A percentile compares a stretch with the other conserved stretches of the same genome.
Evolutionary conservation across 2,797 vertebrate genomes (phyloP).

Genomic region (Ispidina picta): DNA sequence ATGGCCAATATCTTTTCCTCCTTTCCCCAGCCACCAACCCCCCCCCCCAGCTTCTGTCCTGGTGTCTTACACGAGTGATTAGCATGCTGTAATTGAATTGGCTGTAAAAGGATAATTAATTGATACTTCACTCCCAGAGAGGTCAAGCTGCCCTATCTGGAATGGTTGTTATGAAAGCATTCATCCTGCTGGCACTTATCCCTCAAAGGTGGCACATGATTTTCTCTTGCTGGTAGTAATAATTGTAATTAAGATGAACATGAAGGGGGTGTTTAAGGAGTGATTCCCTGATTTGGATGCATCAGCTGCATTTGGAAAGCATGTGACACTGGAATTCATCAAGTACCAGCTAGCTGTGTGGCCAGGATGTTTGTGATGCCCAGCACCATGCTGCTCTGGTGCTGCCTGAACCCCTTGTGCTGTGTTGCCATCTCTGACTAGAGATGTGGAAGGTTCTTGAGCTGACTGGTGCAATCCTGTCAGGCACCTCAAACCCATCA

Average conservation of each 20-base stretch:
- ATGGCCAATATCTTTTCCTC: background rate
- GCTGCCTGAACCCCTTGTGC: background rate
- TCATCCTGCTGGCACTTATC: slow-evolving; percentile 36
- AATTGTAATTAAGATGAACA: slow-evolving; percentile 74
- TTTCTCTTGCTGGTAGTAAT: slow-evolving; percentile 74
- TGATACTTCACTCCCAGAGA: slow-evolving; percentile 75
- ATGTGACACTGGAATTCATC: background rate
- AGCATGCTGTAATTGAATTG: slow-evolving; percentile 78
- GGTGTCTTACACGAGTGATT: slow-evolving; percentile 79
- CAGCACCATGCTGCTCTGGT: background rate
- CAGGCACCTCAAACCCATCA: background rate
- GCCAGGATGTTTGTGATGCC: background rate
- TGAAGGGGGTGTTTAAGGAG: slow-evolving; percentile 19
- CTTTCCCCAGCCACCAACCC: background rate
- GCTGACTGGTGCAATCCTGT: background rate
- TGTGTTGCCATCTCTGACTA: fast-evolving
- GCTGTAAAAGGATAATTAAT: slow-evolving; percentile 83
- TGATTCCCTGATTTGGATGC: background rate
- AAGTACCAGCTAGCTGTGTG: background rate
- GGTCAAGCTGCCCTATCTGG: slow-evolving; percentile 79
- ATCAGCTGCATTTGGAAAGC: background rate
- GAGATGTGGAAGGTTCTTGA: background rate
- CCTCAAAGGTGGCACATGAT: slow-evolving; percentile 69
- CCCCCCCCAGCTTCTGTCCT: slow-evolving; percentile 13
- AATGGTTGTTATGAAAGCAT: slow-evolving; percentile 25